Conservation (phyloP, 2,113 vertebrate species). For the Amia ocellicauda region DNA sequence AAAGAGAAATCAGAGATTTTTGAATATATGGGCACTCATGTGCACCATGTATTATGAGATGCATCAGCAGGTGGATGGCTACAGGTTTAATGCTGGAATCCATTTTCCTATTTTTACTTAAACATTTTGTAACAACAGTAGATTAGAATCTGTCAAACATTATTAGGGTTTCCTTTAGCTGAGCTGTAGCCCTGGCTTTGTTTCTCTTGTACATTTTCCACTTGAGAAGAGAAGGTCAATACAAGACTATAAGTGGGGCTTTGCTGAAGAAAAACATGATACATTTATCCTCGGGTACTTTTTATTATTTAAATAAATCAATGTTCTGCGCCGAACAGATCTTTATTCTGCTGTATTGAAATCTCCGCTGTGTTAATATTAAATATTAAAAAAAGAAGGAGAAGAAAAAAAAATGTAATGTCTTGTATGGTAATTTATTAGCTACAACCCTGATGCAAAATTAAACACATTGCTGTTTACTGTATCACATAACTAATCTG, state of each 20-base stretch:
- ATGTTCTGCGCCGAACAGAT: not conserved
- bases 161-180: conserved; percentile 29
- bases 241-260: conserved; percentile 24
- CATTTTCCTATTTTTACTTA: conserved; percentile 27
- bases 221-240: conserved; percentile 43
- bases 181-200: conserved; percentile 30
- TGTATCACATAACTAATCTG: conserved; percentile 17
- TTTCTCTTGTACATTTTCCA: conserved; percentile 45
- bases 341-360: conserved; percentile 12
- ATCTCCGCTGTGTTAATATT: conserved; percentile 14
- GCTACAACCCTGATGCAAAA: conserved; percentile 1
- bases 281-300: not conserved
- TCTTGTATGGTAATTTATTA: not conserved
- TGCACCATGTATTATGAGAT: conserved; percentile 1
- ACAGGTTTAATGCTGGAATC: conserved; percentile 19
- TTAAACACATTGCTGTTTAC: conserved; percentile 5
- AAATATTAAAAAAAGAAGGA: not conserved
- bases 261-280: conserved; percentile 15
- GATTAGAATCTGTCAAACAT: conserved; percentile 43
- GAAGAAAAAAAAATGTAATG: not conserved
- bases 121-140: conserved; percentile 29
- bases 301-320: conserved; percentile 17
- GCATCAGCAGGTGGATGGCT: conserved; percentile 10
- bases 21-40: conserved; percentile 21
- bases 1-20: conserved; percentile 8